Conservation (phyloP, 2,113 vertebrate species). For the Montifringilla adamsi region DNA sequence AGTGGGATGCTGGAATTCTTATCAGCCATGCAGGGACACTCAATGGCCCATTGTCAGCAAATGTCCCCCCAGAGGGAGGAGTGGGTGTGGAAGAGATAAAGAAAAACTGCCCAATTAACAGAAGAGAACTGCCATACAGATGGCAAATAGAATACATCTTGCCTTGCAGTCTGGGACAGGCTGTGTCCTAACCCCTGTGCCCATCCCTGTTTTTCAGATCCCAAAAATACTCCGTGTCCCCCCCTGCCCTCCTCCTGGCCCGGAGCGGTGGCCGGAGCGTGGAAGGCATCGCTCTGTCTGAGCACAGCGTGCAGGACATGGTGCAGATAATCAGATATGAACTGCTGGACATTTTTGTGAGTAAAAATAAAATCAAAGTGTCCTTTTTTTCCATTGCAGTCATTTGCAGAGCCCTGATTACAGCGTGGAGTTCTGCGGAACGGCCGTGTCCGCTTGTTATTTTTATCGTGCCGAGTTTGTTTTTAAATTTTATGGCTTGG, state of each 20-base stretch:
- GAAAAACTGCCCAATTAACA: too few relatives aligned
- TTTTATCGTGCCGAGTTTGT: not conserved
- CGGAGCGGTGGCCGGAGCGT: slow-evolving; percentile 52
- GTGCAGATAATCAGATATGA: slow-evolving; percentile 67
- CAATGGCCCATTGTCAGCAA: too few relatives aligned
- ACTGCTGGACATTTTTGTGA: slow-evolving; percentile 82
- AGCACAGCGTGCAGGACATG: slow-evolving; percentile 61
- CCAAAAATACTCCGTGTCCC: slow-evolving; percentile 66
- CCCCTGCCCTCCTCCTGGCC: slow-evolving; percentile 82
- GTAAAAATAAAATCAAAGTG: not conserved
- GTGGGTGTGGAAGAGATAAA: too few relatives aligned
- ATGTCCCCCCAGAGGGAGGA: too few relatives aligned
- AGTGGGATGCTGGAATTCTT: too few relatives aligned
- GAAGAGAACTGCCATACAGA: too few relatives aligned
- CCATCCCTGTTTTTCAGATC: slow-evolving; percentile 72
- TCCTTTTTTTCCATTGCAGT: not conserved
- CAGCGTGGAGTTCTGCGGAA: not conserved
- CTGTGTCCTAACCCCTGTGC: not conserved
- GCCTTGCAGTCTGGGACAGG: too few relatives aligned
- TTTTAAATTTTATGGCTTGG: not conserved
- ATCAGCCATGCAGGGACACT: too few relatives aligned
- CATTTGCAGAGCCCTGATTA: not conserved
- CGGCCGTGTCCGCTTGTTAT: not conserved
- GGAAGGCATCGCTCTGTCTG: slow-evolving; percentile 61
- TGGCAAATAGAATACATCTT: too few relatives aligned